Base-by-base conservation (phyloP, 2,113 vertebrate species). In the Labeo catla region DNA sequence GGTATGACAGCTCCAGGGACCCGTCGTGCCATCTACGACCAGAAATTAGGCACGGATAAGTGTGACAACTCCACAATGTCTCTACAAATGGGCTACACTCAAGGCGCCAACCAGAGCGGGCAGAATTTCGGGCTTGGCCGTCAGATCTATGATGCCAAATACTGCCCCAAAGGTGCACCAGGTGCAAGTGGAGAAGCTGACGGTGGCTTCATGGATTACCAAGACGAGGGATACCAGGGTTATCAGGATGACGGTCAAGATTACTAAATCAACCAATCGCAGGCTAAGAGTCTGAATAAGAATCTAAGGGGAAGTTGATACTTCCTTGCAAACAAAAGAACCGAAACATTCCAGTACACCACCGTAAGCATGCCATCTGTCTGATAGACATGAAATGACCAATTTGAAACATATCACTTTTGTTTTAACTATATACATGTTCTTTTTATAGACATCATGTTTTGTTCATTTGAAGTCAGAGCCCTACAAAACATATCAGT, bases 71-170 rank as follows among this genome's bases (percentile, higher is more conserved):
- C 94, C 84, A 98, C 97, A 89, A 96, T 98, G 96, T 98, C 97
- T 0, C 95, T 98, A 78, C 98, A 99, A 94, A 99, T 98, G 97
- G 98, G 98, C 63, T 97, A 93, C 91, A 95, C 93, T 59, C 96
- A 97, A 89, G 97, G 97, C 0, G 97, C 97, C 92, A 98, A 93
- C 90, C 97, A 99, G 91, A 98, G 96, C 0, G 98, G 98, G 43
- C 97, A 97, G 93, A 96, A 97, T 90, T 99, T 98, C 0, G 97
- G 98, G 21, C 91, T 98, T n/a, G 95, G 96, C 1, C 96, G 98
- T n/a, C 98, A 99, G 94, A 98, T 99, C 90, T 99, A 96, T 0
- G 96, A 99, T 86, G 94, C 97, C 90, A 99, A 98, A 87, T 99
- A 99, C 92, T 99, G 98, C 91, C 95, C 97, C 0, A 95, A 95